Percentiles rank a stretch among this genome's conserved stretches.
phyloP scores from a whole-genome alignment of 2,113 vertebrate species.

The Leucoraja erinaceus region DNA sequence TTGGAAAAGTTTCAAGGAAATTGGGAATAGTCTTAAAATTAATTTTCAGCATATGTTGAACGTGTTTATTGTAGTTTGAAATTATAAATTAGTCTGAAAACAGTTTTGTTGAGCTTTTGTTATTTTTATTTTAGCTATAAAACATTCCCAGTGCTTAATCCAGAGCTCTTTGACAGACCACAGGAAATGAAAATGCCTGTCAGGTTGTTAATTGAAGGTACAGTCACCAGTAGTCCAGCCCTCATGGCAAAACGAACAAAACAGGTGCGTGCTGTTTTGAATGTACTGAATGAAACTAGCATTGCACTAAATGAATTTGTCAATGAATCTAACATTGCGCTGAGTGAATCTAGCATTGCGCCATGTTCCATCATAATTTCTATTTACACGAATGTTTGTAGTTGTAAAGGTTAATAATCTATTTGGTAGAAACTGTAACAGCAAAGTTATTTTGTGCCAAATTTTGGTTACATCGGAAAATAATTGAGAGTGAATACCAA shows the following conservation, averaged over 20 bases:
- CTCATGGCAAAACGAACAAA: constrained; percentile 93
- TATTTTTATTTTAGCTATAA: constrained; percentile 69
- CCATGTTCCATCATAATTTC: not conserved
- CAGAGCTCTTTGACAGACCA: constrained; percentile 82
- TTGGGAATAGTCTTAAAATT: not conserved
- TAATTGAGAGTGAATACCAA: not conserved
- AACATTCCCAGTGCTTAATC: constrained; percentile 75
- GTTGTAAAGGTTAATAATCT: not conserved
- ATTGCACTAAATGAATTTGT: no score
- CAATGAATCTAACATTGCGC: no score
- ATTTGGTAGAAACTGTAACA: not conserved
- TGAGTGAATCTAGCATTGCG: no score
- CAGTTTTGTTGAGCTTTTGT: not conserved
- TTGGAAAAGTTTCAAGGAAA: not conserved
- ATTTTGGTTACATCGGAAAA: not conserved
- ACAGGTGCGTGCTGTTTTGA: constrained; percentile 63
- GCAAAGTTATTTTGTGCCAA: not conserved
- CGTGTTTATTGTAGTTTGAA: not conserved
- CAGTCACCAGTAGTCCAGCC: constrained; percentile 79
- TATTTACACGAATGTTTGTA: not conserved
- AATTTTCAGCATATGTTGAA: no score
- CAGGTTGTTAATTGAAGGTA: constrained; percentile 65
- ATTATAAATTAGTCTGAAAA: not conserved
- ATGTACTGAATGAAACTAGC: no score
- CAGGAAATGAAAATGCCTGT: constrained; percentile 67